Conservation (phyloP, 1,140 invertebrate species). For the Drosophila cardini region DNA sequence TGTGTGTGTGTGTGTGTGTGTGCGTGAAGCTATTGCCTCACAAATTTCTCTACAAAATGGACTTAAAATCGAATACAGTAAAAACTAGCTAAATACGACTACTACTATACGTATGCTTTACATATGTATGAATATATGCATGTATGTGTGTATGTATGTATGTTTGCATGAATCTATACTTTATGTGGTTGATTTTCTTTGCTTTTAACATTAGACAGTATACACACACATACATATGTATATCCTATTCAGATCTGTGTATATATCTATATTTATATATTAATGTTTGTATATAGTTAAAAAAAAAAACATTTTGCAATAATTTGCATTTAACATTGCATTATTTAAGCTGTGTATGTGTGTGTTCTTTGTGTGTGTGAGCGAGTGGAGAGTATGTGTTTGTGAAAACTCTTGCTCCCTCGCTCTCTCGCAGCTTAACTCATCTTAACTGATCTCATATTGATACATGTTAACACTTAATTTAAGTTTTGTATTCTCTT, state of each 20-base stretch:
- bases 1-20: slow-evolving; percentile 24
- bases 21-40: slow-evolving; percentile 26
- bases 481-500: slow-evolving; percentile 34
- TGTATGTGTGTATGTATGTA: neutral
- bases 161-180: slow-evolving; percentile 56
- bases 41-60: slow-evolving; percentile 53
- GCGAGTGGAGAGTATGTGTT: slow-evolving; percentile 13
- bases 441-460: slow-evolving; percentile 30
- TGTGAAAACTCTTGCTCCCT: slow-evolving; percentile 29
- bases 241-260: slow-evolving; percentile 44
- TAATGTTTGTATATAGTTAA: slow-evolving; percentile 32
- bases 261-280: slow-evolving; percentile 31
- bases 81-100: slow-evolving; percentile 66
- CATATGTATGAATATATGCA: slow-evolving; percentile 11
- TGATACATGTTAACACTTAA: slow-evolving; percentile 59
- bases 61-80: slow-evolving; percentile 47
- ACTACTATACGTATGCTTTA: slow-evolving; percentile 22
- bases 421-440: slow-evolving; percentile 26
- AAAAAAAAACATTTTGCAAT: slow-evolving; percentile 60
- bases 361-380: slow-evolving; percentile 34
- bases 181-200: slow-evolving; percentile 66
- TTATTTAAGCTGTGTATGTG: slow-evolving; percentile 19
- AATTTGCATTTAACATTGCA: slow-evolving; percentile 25
- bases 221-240: slow-evolving; percentile 32
- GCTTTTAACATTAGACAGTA: slow-evolving; percentile 7